Base-by-base conservation (phyloP, 2,888 invertebrate species). In the Pollenia griseotomentosa region DNA sequence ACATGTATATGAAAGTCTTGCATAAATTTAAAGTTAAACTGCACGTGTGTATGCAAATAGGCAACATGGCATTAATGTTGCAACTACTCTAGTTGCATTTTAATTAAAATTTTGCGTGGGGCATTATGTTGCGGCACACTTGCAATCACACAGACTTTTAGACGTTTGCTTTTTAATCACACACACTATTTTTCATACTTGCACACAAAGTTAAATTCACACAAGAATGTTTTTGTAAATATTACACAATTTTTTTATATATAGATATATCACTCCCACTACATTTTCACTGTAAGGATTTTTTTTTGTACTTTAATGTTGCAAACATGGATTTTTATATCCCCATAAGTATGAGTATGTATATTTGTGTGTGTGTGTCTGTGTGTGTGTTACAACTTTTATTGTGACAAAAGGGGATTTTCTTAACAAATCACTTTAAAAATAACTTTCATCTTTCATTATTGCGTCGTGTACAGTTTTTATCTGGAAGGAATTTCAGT, bases 31-130 rank as follows among this genome's bases (percentile, higher is more conserved):
- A 57, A 57, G 7, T n/a, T 33, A 2, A 33, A n/a, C 48, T 46
- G 16, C 61, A 42, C n/a, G 5, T 23, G 40, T 10, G n/a, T 61
- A 40, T 9, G 53, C 7, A 66, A 77, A 59, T 59, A 48, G 16
- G 19, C 16, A 66, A 65, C n/a, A 23, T 55, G 65, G 57, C 55
- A n/a, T 66, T 33, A 57, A 51, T 51, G 51, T 75, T 68, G 51
- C 51, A 51, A 53, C 51, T 44, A 53, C 40, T 82, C 53, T 16
- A 33, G 82, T 68, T 75, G 59, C 75, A 53, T 75, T 83, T 61
- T 75, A 75, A 83, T 75, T 75, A 70, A 61, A 61, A 70, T 75
- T 83, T 19, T 55, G 19, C 46, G 40, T 61, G 11, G 6, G 14
- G 51, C 53, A 61, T 42, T 42, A 16, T 48, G 16, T 59, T 68